Evolutionary conservation across 2,888 invertebrate species (phyloP).

Genomic region (Dynastes hyllus): DNA sequence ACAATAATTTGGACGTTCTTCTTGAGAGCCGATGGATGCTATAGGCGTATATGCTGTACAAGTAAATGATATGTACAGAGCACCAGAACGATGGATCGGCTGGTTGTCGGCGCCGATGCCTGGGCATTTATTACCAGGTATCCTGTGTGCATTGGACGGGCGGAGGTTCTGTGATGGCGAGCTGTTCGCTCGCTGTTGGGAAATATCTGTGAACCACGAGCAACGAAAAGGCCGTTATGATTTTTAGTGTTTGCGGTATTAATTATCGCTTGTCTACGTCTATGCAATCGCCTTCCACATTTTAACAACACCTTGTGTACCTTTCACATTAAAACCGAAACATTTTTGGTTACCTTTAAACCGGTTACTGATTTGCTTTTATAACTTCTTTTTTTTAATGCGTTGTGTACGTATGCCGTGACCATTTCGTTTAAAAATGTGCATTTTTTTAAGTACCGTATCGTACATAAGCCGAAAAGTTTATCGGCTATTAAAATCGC

Average conservation of each 20-base stretch:
- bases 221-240: constrained; percentile 63
- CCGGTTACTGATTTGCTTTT: constrained; percentile 66
- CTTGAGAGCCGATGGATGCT: constrained; percentile 23
- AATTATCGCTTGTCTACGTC: constrained; percentile 68
- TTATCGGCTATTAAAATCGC: not conserved
- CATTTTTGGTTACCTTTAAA: constrained; percentile 67
- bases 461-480: no score
- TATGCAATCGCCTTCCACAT: constrained; percentile 65
- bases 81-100: constrained; percentile 30
- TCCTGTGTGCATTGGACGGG: constrained; percentile 14
- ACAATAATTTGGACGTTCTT: constrained; percentile 15
- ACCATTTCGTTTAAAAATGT: constrained; percentile 32
- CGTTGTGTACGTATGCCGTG: constrained; percentile 11
- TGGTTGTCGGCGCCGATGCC: constrained; percentile 30
- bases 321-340: constrained; percentile 68
- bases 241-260: constrained; percentile 64
- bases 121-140: not conserved
- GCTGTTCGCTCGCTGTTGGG: constrained; percentile 42
- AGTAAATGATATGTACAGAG: constrained; percentile 14
- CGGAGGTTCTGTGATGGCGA: constrained; percentile 18
- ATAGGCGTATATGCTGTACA: constrained; percentile 8
- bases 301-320: constrained; percentile 65
- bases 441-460: constrained; percentile 15
- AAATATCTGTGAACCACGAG: constrained; percentile 52
- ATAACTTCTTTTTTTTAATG: constrained; percentile 58